phyloP scores from a whole-genome alignment of 2,888 invertebrate species.

The Biston betularia region DNA sequence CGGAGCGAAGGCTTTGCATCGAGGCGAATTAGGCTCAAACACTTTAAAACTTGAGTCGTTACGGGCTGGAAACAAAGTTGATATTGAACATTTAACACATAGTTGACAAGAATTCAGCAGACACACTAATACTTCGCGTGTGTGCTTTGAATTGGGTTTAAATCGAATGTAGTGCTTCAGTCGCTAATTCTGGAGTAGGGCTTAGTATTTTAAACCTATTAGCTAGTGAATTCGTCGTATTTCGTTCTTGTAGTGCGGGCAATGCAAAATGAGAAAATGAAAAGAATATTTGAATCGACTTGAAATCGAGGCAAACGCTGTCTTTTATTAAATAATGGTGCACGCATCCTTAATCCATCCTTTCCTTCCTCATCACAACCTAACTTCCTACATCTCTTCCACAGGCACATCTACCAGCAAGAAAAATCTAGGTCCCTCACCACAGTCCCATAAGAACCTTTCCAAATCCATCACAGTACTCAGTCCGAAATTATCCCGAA shows the following conservation, averaged over 20 bases:
- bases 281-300: too few relatives aligned
- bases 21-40: neutral
- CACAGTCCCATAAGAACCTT: neutral
- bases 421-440: conserved; percentile 8
- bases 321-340: too few relatives aligned
- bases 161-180: neutral
- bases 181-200: too few relatives aligned
- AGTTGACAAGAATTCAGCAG: neutral
- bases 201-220: too few relatives aligned
- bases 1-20: neutral
- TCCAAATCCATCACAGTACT: conserved; percentile 2
- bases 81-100: neutral
- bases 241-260: too few relatives aligned
- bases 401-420: conserved; percentile 54
- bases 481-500: conserved; percentile 2
- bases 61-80: neutral
- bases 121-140: neutral
- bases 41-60: neutral
- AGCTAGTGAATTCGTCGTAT: too few relatives aligned
- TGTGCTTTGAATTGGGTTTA: neutral
- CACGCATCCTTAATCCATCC: conserved; percentile 15
- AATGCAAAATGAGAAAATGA: neutral
- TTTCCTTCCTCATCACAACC: conserved; percentile 33
- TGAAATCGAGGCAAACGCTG: neutral
- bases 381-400: conserved; percentile 36